Evolutionary conservation across 1,140 invertebrate genomes (phyloP).

Genomic region (Bombus affinis): DNA sequence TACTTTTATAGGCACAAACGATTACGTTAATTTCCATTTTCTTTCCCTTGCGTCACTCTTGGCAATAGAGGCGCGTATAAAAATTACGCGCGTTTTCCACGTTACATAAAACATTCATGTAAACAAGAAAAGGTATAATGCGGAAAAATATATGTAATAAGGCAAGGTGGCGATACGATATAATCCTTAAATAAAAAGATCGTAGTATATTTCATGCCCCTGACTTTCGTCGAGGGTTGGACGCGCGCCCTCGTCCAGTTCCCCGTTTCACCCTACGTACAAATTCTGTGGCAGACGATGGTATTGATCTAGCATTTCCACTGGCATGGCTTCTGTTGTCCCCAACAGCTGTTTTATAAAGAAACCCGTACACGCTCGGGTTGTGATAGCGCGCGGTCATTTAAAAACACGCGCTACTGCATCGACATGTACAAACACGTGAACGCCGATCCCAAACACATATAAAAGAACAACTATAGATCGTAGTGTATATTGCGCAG

Average conservation of each 20-base stretch:
- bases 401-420: slow-evolving; percentile 61
- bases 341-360: slow-evolving; percentile 71
- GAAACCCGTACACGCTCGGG: slow-evolving; percentile 50
- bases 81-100: background rate
- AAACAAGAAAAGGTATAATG: background rate
- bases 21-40: slow-evolving; percentile 40
- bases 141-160: background rate
- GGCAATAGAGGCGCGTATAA: background rate
- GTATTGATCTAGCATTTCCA: slow-evolving; percentile 68
- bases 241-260: slow-evolving; percentile 1
- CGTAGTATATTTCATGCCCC: background rate
- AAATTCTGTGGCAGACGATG: slow-evolving; percentile 40
- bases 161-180: background rate
- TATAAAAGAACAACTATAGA: slow-evolving; percentile 19
- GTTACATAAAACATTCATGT: slow-evolving; percentile 5
- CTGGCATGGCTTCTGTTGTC: slow-evolving; percentile 62
- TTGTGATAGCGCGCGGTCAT: slow-evolving; percentile 51
- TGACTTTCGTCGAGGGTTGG: slow-evolving; percentile 10
- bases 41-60: slow-evolving; percentile 31
- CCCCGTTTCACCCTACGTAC: slow-evolving; percentile 28
- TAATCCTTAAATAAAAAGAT: background rate
- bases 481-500: slow-evolving; percentile 44
- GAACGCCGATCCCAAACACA: background rate
- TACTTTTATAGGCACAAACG: slow-evolving; percentile 9
- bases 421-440: background rate